Conservation (phyloP, 2,797 vertebrate genomes). For the Lithobates pipiens region DNA sequence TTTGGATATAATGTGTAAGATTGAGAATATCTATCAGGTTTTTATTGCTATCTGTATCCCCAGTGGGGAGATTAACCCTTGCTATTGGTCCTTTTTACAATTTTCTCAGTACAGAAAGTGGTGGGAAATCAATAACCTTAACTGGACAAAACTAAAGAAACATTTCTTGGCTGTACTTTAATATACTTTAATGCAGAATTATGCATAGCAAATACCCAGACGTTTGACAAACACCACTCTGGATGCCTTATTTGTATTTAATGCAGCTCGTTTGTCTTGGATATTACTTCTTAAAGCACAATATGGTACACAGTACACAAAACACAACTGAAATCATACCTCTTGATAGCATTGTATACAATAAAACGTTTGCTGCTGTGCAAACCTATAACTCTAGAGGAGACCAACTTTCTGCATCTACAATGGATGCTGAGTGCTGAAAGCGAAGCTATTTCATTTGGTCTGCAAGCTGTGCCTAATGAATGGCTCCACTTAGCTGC, state of each 20-base stretch:
- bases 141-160: too few species aligned
- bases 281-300: too few species aligned
- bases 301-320: too few species aligned
- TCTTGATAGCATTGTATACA: neutral
- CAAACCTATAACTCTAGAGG: neutral
- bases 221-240: neutral
- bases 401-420: slow-evolving; percentile 5
- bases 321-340: neutral
- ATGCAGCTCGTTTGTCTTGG: too few species aligned
- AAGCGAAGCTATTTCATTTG: slow-evolving; percentile 7
- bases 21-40: neutral
- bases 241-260: too few species aligned
- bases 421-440: slow-evolving; percentile 3
- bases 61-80: neutral
- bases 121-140: neutral
- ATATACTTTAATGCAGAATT: too few species aligned
- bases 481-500: slow-evolving; percentile 36
- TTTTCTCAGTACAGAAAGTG: too few species aligned
- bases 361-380: neutral
- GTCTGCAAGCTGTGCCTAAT: slow-evolving; percentile 18
- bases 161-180: too few species aligned
- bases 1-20: too few species aligned
- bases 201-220: too few species aligned
- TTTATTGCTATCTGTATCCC: neutral
- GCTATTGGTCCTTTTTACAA: neutral